These are phyloP conservation scores for Fregata magnificens DNA, from an alignment of 2,113 vertebrate genomes.

Conservation along the genomic window DNA sequence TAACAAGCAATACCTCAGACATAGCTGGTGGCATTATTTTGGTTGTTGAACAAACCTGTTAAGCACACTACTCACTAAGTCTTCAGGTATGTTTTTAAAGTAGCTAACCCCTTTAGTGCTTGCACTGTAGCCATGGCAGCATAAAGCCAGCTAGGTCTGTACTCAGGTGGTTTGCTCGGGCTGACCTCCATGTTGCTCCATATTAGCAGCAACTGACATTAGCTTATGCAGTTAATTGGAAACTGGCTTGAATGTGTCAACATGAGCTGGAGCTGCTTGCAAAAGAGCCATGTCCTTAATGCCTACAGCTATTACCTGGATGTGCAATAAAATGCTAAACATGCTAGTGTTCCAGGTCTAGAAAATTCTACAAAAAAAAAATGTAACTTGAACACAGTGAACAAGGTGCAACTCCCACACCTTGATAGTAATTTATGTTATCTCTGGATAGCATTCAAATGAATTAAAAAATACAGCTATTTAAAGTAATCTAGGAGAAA, in stretches of 20 bases:
- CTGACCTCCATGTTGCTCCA: not conserved
- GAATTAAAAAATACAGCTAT: not conserved
- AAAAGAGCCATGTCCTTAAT: not conserved
- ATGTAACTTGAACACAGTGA: not conserved
- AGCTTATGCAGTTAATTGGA: not conserved
- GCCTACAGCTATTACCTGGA: not conserved
- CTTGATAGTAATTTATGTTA: not conserved
- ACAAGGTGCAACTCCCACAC: not conserved
- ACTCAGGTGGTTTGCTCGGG: not conserved
- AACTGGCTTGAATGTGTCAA: not conserved
- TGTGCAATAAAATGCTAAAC: not conserved
- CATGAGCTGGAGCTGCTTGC: not conserved
- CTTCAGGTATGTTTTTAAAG: not conserved
- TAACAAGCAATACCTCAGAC: not conserved
- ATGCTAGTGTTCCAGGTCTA: not conserved
- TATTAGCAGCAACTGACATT: not conserved
- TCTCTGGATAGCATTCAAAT: not conserved
- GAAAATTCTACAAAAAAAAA: not conserved
- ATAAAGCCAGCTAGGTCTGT: not conserved
- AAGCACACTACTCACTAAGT: not conserved
- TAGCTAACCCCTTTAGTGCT: not conserved
- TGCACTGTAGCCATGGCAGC: not conserved
- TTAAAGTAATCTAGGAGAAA: not conserved
- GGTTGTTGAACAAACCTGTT: not conserved
- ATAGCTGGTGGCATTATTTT: not conserved